Conservation (phyloP, 2,113 vertebrate species). For the Chloropsis cyanopogon region DNA sequence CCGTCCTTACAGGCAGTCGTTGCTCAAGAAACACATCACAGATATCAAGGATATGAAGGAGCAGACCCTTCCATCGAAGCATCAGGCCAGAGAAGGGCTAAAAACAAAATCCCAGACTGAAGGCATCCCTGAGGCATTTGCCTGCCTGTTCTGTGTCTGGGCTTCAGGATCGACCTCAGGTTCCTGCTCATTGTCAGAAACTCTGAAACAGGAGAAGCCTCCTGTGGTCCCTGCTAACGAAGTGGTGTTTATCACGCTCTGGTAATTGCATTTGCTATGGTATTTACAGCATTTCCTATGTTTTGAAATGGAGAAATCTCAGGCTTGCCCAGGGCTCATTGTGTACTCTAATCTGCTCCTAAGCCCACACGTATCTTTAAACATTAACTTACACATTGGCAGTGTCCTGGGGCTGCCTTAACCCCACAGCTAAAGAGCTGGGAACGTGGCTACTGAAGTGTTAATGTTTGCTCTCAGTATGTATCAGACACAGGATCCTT, state of each 20-base stretch:
- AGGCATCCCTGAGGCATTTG: background rate
- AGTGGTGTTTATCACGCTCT: background rate
- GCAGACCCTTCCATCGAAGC: background rate
- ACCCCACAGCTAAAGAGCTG: background rate
- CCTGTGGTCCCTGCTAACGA: background rate
- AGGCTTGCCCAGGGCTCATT: background rate
- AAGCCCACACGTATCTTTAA: background rate
- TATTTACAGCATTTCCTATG: conserved; percentile 44
- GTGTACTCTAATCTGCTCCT: background rate
- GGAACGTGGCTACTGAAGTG: background rate
- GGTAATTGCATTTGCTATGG: conserved; percentile 28
- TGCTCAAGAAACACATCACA: background rate
- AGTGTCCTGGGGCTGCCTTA: background rate
- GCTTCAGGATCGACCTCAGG: background rate
- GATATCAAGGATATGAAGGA: background rate
- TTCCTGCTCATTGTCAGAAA: conserved; percentile 18
- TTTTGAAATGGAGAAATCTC: conserved; percentile 10
- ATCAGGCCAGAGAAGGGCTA: background rate
- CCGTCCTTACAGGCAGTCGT: accelerated
- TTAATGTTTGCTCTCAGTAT: background rate
- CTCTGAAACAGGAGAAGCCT: background rate
- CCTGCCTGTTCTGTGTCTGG: background rate
- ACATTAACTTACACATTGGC: background rate
- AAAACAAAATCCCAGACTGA: background rate
- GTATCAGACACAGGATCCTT: background rate